Evolutionary conservation across 2,888 invertebrate genomes (phyloP).

Genomic region (Hirtodrosophila trivittata): DNA sequence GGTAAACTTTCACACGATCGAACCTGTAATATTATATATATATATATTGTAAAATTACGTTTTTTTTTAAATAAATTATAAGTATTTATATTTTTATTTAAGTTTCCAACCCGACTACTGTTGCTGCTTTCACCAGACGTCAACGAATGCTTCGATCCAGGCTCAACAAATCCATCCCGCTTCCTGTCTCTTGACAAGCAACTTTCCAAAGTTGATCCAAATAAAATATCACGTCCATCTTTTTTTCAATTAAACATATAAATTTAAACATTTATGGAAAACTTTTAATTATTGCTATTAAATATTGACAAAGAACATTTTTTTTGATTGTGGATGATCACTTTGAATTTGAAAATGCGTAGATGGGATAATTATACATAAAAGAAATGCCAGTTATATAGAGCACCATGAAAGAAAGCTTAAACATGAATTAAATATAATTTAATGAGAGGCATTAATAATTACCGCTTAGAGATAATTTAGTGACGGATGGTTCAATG

Average conservation of each 20-base stretch:
- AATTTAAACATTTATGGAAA: not conserved
- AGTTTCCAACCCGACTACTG: conserved; percentile 42
- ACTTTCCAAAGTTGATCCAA: conserved; percentile 92
- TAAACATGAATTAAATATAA: no score
- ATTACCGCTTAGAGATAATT: no score
- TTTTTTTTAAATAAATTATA: not conserved
- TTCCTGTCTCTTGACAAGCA: conserved; percentile 91
- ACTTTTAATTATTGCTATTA: not conserved
- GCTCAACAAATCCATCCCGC: conserved; percentile 69
- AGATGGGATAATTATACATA: no score
- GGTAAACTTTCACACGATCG: conserved; percentile 91
- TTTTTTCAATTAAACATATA: conserved; percentile 2
- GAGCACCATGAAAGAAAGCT: no score
- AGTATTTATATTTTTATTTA: conserved; percentile 56
- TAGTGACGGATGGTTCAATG: no score
- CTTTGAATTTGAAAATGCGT: no score
- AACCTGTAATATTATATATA: conserved; percentile 88
- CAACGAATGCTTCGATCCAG: conserved; percentile 89
- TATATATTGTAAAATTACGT: not conserved
- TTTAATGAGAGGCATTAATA: no score
- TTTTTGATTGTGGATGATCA: no score
- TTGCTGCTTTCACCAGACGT: conserved; percentile 84
- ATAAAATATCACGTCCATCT: conserved; percentile 84
- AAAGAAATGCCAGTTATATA: no score
- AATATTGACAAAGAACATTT: no score